phyloP scores from a whole-genome alignment of 2,888 invertebrate genomes.

The Thalpophila matura region DNA sequence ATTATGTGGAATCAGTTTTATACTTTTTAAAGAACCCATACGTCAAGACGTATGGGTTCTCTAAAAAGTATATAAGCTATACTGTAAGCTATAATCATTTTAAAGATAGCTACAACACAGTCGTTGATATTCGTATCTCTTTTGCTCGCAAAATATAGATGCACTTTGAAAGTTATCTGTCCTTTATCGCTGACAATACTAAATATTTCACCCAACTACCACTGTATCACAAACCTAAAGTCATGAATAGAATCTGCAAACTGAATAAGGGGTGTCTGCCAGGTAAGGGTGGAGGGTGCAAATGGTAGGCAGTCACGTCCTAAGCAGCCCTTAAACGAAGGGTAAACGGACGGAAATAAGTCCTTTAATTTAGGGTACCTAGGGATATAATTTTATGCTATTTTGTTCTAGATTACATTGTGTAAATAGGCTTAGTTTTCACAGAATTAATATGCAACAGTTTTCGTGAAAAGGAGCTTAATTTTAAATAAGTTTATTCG shows the following conservation, averaged over 20 bases:
- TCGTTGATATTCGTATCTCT: too few species aligned
- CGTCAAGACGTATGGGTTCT: too few species aligned
- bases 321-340: slow-evolving; percentile 72
- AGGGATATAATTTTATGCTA: slow-evolving; percentile 37
- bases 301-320: slow-evolving; percentile 78
- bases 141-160: too few species aligned
- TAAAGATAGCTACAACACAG: too few species aligned
- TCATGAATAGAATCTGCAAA: slow-evolving; percentile 75
- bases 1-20: too few species aligned
- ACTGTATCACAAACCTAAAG: slow-evolving; percentile 42
- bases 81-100: too few species aligned
- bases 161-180: too few species aligned
- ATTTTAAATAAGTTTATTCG: too few species aligned
- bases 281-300: slow-evolving; percentile 64
- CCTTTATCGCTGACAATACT: slow-evolving; percentile 8
- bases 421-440: neutral
- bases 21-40: too few species aligned
- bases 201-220: slow-evolving; percentile 45
- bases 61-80: too few species aligned
- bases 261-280: slow-evolving; percentile 71
- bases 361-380: slow-evolving; percentile 72
- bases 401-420: slow-evolving; percentile 1
- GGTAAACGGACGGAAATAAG: slow-evolving; percentile 71
- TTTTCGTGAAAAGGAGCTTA: neutral
- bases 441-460: neutral